A percentile compares a stretch with the other conserved stretches of the same genome.
These are phyloP conservation scores for Phlogophora meticulosa DNA, from an alignment of 2,888 invertebrate species.

Conservation along the genomic window DNA sequence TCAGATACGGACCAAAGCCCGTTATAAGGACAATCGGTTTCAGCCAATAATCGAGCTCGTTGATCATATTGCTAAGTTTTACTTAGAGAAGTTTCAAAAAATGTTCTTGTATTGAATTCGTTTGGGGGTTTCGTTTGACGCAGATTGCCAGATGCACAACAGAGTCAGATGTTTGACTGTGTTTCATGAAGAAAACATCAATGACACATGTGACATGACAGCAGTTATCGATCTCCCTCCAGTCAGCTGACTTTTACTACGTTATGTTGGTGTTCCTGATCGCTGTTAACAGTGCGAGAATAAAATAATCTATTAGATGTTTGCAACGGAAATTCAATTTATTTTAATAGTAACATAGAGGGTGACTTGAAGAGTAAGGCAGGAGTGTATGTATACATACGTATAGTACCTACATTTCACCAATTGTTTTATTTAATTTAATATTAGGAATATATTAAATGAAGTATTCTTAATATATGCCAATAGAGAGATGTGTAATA, in stretches of 20 bases:
- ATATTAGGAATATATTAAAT: too few species aligned
- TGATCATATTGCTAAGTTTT: slow-evolving; percentile 63
- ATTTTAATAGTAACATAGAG: too few species aligned
- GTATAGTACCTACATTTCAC: too few species aligned
- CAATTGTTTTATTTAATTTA: too few species aligned
- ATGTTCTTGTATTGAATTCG: background rate
- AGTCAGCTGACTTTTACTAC: slow-evolving; percentile 40
- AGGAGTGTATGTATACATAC: too few species aligned
- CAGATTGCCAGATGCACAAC: background rate
- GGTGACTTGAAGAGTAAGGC: too few species aligned
- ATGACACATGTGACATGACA: slow-evolving; percentile 10
- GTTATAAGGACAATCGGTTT: slow-evolving; percentile 91
- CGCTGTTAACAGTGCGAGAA: background rate
- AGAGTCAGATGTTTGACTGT: slow-evolving; percentile 1
- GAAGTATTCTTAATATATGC: too few species aligned
- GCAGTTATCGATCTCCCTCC: background rate
- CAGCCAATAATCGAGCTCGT: slow-evolving; percentile 75
- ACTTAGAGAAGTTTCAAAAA: background rate
- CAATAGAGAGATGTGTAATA: too few species aligned
- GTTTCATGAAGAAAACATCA: too few species aligned
- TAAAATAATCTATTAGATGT: background rate
- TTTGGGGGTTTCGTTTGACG: background rate
- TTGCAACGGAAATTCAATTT: background rate
- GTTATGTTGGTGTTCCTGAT: slow-evolving; percentile 23
- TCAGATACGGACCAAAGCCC: slow-evolving; percentile 95